Percentiles rank a stretch among this genome's conserved stretches.
Conservation (phyloP, 2,888 invertebrate genomes). For the Dicyrtoma fusca region DNA sequence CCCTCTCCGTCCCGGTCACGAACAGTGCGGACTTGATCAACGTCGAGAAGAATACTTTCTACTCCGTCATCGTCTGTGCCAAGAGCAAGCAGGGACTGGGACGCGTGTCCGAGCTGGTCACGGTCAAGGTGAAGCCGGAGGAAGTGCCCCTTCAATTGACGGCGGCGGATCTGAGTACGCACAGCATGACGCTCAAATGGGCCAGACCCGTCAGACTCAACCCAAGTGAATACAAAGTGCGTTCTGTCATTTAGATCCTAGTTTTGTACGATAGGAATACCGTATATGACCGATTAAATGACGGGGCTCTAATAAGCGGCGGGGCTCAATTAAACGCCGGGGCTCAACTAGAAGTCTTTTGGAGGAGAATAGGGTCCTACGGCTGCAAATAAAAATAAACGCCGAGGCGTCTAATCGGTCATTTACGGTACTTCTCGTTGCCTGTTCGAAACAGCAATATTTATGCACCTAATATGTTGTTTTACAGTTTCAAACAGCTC, state of each 20-base stretch:
- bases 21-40: conserved; percentile 87
- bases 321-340: too few relatives aligned
- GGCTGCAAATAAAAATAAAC: too few relatives aligned
- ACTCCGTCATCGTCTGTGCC: conserved; percentile 88
- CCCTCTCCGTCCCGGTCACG: conserved; percentile 80
- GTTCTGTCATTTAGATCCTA: not conserved
- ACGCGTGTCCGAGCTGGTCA: conserved; percentile 82
- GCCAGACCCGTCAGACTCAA: conserved; percentile 85
- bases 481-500: too few relatives aligned
- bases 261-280: too few relatives aligned
- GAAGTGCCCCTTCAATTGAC: conserved; percentile 87
- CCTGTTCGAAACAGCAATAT: too few relatives aligned
- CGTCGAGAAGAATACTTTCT: conserved; percentile 86
- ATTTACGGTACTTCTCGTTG: too few relatives aligned
- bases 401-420: too few relatives aligned
- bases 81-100: conserved; percentile 73
- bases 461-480: too few relatives aligned
- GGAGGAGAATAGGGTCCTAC: too few relatives aligned
- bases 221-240: conserved; percentile 78
- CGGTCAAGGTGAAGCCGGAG: conserved; percentile 87
- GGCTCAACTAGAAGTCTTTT: too few relatives aligned
- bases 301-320: too few relatives aligned
- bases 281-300: too few relatives aligned
- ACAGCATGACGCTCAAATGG: conserved; percentile 91
- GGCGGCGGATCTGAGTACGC: conserved; percentile 88